These are phyloP conservation scores for Trematomus loennbergii DNA, from an alignment of 2,113 vertebrate genomes.

Conservation along the genomic window DNA sequence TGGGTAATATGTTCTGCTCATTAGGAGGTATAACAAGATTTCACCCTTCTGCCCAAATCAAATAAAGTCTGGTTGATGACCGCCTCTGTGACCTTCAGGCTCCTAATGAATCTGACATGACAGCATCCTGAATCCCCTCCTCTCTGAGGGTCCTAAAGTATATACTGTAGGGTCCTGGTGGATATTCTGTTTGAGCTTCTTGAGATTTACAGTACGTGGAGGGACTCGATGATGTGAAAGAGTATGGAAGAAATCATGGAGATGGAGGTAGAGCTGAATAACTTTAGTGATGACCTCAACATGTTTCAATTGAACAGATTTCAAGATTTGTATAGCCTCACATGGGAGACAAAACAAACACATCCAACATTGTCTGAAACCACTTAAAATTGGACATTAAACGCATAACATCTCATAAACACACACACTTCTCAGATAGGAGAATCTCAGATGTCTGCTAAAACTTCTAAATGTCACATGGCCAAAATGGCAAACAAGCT, in stretches of 20 bases:
- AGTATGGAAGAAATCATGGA: not conserved
- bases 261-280: not conserved
- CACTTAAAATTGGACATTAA: too few relatives aligned
- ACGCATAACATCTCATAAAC: too few relatives aligned
- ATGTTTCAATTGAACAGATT: not conserved
- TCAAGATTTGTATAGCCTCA: too few relatives aligned
- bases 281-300: not conserved
- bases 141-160: constrained; percentile 11
- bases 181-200: not conserved
- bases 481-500: too few relatives aligned
- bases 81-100: constrained; percentile 53
- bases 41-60: constrained; percentile 70
- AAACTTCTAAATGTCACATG: too few relatives aligned
- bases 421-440: too few relatives aligned
- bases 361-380: too few relatives aligned
- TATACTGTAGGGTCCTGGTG: constrained; percentile 12
- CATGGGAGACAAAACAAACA: too few relatives aligned
- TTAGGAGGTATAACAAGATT: constrained; percentile 70
- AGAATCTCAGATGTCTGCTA: too few relatives aligned
- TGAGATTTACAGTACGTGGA: not conserved
- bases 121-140: not conserved
- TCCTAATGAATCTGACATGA: constrained; percentile 54
- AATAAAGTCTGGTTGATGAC: constrained; percentile 49
- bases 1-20: constrained; percentile 57
- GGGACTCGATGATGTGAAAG: not conserved